These are phyloP conservation scores for Ectemnius lituratus DNA, from an alignment of 2,888 invertebrate species.

Conservation along the genomic window DNA sequence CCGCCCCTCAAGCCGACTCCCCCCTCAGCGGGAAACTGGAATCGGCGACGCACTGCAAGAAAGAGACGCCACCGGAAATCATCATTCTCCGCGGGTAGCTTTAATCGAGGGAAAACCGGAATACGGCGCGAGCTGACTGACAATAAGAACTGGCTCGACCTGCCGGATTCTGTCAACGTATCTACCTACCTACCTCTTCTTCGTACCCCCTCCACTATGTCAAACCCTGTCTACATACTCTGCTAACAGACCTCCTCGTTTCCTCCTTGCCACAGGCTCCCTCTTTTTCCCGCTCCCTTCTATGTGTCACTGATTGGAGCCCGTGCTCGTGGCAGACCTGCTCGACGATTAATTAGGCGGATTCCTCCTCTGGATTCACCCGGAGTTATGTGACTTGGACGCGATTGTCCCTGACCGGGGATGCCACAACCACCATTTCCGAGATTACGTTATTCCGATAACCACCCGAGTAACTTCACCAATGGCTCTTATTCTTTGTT, in stretches of 20 bases:
- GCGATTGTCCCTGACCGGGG: not conserved
- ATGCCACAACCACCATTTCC: too few species aligned
- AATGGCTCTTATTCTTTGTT: too few species aligned
- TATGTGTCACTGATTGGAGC: not conserved
- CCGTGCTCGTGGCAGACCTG: not conserved
- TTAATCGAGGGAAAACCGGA: conserved; percentile 68
- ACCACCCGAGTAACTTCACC: too few species aligned
- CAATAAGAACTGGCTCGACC: conserved; percentile 52
- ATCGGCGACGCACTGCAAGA: conserved; percentile 63
- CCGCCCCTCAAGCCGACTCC: not conserved
- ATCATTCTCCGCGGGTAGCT: conserved; percentile 66
- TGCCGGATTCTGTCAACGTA: conserved; percentile 34
- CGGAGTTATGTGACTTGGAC: not conserved
- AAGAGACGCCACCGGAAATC: conserved; percentile 74
- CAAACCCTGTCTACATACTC: too few species aligned
- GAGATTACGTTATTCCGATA: too few species aligned
- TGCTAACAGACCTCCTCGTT: not conserved
- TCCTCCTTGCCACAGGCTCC: not conserved
- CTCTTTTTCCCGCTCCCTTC: not conserved
- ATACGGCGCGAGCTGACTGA: conserved; percentile 60
- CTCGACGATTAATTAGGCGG: conserved; percentile 28
- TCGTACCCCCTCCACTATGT: not conserved
- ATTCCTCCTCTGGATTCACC: not conserved
- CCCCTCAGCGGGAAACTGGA: conserved; percentile 53
- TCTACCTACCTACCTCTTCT: conserved; percentile 22